Conservation (phyloP, 1,140 invertebrate genomes). For the Mylabris phalerata region DNA sequence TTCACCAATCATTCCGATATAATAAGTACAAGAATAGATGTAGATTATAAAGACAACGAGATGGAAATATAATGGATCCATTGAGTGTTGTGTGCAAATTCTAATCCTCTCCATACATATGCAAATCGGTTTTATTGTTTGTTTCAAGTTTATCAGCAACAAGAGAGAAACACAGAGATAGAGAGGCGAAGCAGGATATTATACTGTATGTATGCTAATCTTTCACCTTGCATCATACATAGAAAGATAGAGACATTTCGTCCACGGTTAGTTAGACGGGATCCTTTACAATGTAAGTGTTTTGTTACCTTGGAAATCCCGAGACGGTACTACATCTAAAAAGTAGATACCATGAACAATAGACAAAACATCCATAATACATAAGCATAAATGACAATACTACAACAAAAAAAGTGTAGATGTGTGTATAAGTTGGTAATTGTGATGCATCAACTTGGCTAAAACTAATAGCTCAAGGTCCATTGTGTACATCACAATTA, state of each 20-base stretch:
- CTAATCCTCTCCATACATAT: constrained; percentile 36
- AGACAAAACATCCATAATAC: no score
- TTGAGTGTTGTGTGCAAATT: constrained; percentile 25
- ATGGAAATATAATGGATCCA: constrained; percentile 6
- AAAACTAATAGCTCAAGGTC: no score
- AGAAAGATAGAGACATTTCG: background rate
- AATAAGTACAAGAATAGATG: no score
- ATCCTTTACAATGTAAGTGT: constrained; percentile 15
- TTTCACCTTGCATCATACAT: constrained; percentile 15
- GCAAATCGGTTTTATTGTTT: constrained; percentile 38
- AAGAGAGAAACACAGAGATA: no score
- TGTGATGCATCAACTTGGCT: no score
- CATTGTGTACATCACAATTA: no score
- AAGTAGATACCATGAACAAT: no score
- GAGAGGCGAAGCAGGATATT: background rate
- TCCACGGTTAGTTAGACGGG: constrained; percentile 24
- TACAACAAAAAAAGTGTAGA: no score
- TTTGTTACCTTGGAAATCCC: constrained; percentile 18
- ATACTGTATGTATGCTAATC: constrained; percentile 32
- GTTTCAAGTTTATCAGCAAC: constrained; percentile 34
- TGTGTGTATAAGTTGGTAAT: no score
- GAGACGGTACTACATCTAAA: background rate
- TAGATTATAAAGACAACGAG: no score
- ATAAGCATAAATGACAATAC: no score
- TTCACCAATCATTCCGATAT: no score